Base-by-base conservation (phyloP, 2,113 vertebrate genomes). In the Catagonus wagneri region DNA sequence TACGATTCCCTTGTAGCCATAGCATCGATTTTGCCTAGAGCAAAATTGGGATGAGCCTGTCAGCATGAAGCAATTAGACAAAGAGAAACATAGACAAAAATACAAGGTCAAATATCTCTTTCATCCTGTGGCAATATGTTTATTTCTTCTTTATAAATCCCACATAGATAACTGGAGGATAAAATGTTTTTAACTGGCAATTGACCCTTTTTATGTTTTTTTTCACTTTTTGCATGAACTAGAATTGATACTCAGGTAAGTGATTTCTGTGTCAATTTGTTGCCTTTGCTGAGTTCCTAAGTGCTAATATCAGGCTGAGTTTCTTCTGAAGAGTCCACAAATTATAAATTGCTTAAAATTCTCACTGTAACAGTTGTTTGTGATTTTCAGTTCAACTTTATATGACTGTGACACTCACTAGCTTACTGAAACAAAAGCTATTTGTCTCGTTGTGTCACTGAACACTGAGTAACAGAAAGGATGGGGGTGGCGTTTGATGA, bases 11-110 rank as follows among this genome's bases (percentile, higher is more conserved):
- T 89, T 15, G 29, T 89, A 97, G 39, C 44, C 56, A 44, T 84
- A 71, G 22, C 3, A 34, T 56, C 23, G 3, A 23, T 80, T 96
- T 91, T 83, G 20, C 60, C 63, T 83, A 27, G 76, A 95, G 66
- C 89, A 95, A 84, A 96, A 83, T 50, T 83, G 7, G 36, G 22
- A 56, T 94, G 50, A 89, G 36, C 13, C 10, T 83, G 61, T 65
- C 76, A 76, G 61, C 25, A 75, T 80, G n/a, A 89, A 81, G 6
- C 80, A 65, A n/a, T 92, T 81, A 89, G 80, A 80, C 36, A 85
- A 95, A 93, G 56, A 95, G 61, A 69, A 93, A 83, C 58, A 84
- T 16, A 78, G 34, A 90, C 12, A 6, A 44, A 83, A 89, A 88
- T 29, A 74, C 12, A 76, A 61, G 79, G 58, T 75, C 85, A 93